A percentile compares a stretch with the other conserved stretches of the same genome.
These are phyloP conservation scores for Carassius auratus DNA, from an alignment of 2,113 vertebrate species.

Conservation along the genomic window DNA sequence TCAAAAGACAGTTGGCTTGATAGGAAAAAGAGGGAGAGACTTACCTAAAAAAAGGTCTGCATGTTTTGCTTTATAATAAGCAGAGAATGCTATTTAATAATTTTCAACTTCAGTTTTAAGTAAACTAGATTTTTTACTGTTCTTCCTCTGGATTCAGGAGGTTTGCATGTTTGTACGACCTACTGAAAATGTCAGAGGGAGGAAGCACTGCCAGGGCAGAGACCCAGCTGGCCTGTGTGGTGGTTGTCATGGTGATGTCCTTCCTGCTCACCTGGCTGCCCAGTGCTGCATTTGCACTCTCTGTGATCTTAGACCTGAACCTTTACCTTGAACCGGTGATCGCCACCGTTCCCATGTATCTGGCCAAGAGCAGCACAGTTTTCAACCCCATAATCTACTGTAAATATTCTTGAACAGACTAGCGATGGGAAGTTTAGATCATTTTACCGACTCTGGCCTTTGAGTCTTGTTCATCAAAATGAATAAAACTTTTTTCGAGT, in stretches of 20 bases:
- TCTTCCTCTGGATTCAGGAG: not conserved
- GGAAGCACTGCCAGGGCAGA: conserved; percentile 67
- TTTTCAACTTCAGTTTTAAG: no score
- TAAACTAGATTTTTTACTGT: not conserved
- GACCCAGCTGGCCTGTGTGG: conserved; percentile 67
- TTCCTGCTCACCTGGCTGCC: conserved; percentile 74
- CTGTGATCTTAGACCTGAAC: conserved; percentile 65
- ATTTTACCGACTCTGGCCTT: no score
- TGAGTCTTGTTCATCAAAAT: no score
- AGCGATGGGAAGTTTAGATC: no score
- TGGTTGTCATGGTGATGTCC: conserved; percentile 68
- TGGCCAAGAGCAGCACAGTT: conserved; percentile 73
- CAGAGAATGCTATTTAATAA: no score
- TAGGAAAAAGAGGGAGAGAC: no score
- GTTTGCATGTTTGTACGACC: not conserved
- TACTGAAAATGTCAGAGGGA: conserved; percentile 62
- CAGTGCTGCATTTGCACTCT: conserved; percentile 69
- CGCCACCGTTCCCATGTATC: conserved; percentile 65
- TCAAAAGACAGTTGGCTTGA: no score
- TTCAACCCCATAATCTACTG: conserved; percentile 72
- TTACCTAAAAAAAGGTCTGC: no score
- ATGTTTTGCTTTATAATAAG: no score
- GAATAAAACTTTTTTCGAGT: no score
- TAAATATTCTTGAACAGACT: conserved; percentile 75
- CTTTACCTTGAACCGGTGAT: conserved; percentile 68